Evolutionary conservation across 2,888 invertebrate species (phyloP).

Genomic region (Leptinotarsa haldemani): DNA sequence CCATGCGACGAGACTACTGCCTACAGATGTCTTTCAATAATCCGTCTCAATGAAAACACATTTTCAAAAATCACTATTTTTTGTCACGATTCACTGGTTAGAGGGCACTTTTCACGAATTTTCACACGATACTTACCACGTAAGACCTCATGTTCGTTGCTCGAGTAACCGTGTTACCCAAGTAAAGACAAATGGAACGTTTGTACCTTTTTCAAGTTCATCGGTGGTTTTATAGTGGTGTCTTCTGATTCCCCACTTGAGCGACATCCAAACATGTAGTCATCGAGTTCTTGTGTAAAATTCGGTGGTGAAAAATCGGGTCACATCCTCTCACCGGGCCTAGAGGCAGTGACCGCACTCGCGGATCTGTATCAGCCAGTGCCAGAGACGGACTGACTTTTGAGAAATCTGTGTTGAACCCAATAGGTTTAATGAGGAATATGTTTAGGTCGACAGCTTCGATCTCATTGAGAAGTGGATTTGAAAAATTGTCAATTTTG

Average conservation of each 20-base stretch:
- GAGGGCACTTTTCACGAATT: conserved; percentile 27
- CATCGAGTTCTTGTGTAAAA: conserved; percentile 34
- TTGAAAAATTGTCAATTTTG: too few relatives aligned
- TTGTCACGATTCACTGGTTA: conserved; percentile 2
- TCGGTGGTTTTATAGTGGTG: conserved; percentile 33
- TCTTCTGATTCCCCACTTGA: conserved; percentile 26
- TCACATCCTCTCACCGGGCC: conserved; percentile 46
- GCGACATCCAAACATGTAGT: conserved; percentile 5
- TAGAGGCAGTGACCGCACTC: conserved; percentile 29
- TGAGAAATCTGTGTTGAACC: not conserved
- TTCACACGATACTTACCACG: conserved; percentile 36
- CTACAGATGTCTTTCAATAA: too few relatives aligned
- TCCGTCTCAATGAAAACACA: not conserved
- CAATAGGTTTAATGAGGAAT: too few relatives aligned
- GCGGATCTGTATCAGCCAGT: conserved; percentile 42
- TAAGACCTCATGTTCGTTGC: conserved; percentile 32
- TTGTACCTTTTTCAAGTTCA: conserved; percentile 35
- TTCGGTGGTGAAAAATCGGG: conserved; percentile 46
- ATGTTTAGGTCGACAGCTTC: too few relatives aligned
- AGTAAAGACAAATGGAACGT: conserved; percentile 36
- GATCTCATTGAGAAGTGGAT: too few relatives aligned
- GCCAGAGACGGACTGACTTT: not conserved
- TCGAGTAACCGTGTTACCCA: conserved; percentile 39
- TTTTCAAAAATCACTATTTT: conserved; percentile 14
- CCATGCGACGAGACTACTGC: too few relatives aligned